Conservation (phyloP, 1,140 invertebrate genomes). For the Mercenaria mercenaria region DNA sequence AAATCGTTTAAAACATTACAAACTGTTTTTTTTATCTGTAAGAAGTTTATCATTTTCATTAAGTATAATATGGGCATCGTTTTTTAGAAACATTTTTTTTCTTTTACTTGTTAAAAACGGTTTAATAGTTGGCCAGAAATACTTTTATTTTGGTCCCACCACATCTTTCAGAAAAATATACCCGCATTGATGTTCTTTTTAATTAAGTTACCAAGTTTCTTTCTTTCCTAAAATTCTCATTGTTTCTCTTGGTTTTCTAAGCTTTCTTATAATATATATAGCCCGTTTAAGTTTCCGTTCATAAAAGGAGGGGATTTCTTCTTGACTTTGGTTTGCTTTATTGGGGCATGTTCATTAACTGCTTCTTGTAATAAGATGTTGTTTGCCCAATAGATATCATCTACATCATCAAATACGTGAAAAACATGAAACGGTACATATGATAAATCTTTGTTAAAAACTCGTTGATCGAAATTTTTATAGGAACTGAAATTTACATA, state of each 20-base stretch:
- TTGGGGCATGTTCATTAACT: not conserved
- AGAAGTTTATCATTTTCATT: no score
- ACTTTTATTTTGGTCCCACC: constrained; percentile 23
- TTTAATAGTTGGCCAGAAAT: constrained; percentile 42
- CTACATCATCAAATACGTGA: not conserved
- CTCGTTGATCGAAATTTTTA: no score
- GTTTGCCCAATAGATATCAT: no score
- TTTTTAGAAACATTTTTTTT: not conserved
- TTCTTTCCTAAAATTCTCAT: not conserved
- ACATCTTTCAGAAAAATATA: constrained; percentile 31
- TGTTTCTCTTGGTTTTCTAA: not conserved
- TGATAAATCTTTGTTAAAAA: no score
- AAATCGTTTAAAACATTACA: not conserved
- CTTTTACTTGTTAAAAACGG: constrained; percentile 7
- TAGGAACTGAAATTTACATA: no score
- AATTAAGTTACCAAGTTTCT: not conserved
- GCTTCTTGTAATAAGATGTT: not conserved
- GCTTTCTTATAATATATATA: not conserved
- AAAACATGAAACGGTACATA: not conserved
- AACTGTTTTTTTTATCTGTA: not conserved
- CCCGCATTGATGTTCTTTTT: not conserved
- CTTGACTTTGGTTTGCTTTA: no score
- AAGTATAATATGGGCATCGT: not conserved
- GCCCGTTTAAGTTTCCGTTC: not conserved
- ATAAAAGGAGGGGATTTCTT: no score